Evolutionary conservation across 2,888 invertebrate species (phyloP), one percentile per base, ranked within the genome.

Genomic region (Mantis religiosa): DNA sequence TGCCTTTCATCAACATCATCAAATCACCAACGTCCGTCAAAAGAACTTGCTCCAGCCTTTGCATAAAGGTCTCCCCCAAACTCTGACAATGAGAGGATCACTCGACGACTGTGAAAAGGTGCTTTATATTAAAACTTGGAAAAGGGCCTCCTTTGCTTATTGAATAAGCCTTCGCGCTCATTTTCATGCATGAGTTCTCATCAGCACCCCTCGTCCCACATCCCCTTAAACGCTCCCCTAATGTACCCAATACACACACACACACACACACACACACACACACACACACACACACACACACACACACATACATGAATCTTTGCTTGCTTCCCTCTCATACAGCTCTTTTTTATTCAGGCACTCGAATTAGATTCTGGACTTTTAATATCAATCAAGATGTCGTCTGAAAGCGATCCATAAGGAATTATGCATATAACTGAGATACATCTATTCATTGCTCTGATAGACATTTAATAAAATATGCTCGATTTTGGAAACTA

Each of bases 121-220:
- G 90, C 89, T 89, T 89, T 89, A 88, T 89, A 90, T 90, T 90
- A 87, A 88, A 90, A 85, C 88, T 88, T 87, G 87, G 83, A 86
- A 88, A 90, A 89, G 81, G 89, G 84, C 84, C 82, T 87, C 88
- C 84, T 71, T 28, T 89, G 83, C 89, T 89, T 89, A 89, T 88
- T 89, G 89, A 89, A 88, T 89, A 89, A 89, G 87, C 89, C 87
- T 81, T 82, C 83, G 81, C 88, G 41, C 87, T 85, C 88, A 88
- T 89, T 89, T 89, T 85, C 88, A 89, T 89, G 89, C 89, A 89
- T 89, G 89, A 89, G 86, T 83, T 87, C 86, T 83, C 82, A 30
- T 34, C 86, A 71, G 25, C 28, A 6, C 86, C 86, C n/a, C 27
- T 81, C 54, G 12, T n/a, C 85, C n/a, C 15, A 28, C 84, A 14